Percentiles rank a stretch among this genome's conserved stretches.
These are phyloP conservation scores for Scaptomyza flava DNA, from an alignment of 2,888 invertebrate genomes.

Conservation along the genomic window DNA sequence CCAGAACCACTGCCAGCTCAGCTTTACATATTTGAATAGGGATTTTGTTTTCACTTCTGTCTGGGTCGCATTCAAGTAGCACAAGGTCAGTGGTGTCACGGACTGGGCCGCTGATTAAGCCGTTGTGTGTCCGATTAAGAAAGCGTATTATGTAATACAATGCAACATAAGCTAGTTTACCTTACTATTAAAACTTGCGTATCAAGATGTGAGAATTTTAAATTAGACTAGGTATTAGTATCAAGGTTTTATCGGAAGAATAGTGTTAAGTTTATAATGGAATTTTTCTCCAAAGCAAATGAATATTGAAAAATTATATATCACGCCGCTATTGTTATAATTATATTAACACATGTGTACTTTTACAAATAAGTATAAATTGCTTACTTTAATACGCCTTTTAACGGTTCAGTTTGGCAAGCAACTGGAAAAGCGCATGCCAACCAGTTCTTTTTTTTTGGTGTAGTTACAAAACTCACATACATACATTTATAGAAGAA, in stretches of 20 bases:
- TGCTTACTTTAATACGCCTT: conserved; percentile 16
- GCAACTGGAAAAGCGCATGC: conserved; percentile 5
- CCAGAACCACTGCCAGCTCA: conserved; percentile 36
- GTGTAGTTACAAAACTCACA: conserved; percentile 6
- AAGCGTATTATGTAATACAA: conserved; percentile 47
- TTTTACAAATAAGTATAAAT: conserved; percentile 5
- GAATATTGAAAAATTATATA: too few species aligned
- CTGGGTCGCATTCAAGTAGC: conserved; percentile 71
- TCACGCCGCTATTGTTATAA: too few species aligned
- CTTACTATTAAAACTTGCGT: not conserved
- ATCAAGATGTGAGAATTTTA: not conserved
- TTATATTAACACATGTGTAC: not conserved
- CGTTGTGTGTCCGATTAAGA: conserved; percentile 34
- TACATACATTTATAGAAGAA: not conserved
- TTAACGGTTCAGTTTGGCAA: conserved; percentile 33
- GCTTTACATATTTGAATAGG: conserved; percentile 71
- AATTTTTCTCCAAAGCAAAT: too few species aligned
- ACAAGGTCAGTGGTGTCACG: conserved; percentile 69
- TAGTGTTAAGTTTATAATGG: not conserved
- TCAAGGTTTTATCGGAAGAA: not conserved
- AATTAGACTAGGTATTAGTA: not conserved
- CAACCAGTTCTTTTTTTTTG: conserved; percentile 39
- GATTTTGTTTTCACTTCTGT: conserved; percentile 76
- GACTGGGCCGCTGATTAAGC: conserved; percentile 54
- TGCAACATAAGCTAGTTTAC: conserved; percentile 1